Conservation (phyloP, 35 echinoderm and acorn worm species). For the Acanthaster planci region DNA sequence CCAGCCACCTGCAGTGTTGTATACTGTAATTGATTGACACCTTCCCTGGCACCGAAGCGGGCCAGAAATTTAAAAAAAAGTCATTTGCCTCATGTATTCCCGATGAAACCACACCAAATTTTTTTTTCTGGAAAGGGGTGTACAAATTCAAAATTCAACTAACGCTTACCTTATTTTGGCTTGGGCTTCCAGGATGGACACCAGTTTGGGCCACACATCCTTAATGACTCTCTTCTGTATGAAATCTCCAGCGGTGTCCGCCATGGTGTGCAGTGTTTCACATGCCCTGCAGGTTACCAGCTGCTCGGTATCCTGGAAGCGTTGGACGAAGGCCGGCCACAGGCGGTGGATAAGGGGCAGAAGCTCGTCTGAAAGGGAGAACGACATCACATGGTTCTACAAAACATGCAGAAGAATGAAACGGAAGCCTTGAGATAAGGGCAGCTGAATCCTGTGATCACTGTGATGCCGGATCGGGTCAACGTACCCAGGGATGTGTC, state of each 20-base stretch:
- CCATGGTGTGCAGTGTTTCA: conserved; percentile 54
- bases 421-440: too few species aligned
- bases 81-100: too few species aligned
- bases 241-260: conserved; percentile 51
- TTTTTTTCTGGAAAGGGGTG: neutral
- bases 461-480: too few species aligned
- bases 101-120: too few species aligned
- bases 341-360: conserved; percentile 75
- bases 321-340: conserved; percentile 77
- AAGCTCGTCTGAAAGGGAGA: conserved; percentile 66
- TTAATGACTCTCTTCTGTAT: conserved; percentile 54
- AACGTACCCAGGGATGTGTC: too few species aligned
- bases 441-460: too few species aligned
- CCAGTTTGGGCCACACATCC: conserved; percentile 64
- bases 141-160: neutral
- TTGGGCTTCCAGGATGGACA: conserved; percentile 39
- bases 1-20: neutral
- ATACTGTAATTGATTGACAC: too few species aligned
- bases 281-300: conserved; percentile 77
- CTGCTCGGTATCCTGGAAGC: conserved; percentile 73
- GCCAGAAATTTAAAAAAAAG: too few species aligned
- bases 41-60: too few species aligned
- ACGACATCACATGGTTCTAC: too few species aligned
- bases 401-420: too few species aligned
- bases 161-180: conserved; percentile 41